These are phyloP conservation scores for Stichopus horrens DNA, from an alignment of 53 echinoderm and acorn worm species.

Conservation along the genomic window DNA sequence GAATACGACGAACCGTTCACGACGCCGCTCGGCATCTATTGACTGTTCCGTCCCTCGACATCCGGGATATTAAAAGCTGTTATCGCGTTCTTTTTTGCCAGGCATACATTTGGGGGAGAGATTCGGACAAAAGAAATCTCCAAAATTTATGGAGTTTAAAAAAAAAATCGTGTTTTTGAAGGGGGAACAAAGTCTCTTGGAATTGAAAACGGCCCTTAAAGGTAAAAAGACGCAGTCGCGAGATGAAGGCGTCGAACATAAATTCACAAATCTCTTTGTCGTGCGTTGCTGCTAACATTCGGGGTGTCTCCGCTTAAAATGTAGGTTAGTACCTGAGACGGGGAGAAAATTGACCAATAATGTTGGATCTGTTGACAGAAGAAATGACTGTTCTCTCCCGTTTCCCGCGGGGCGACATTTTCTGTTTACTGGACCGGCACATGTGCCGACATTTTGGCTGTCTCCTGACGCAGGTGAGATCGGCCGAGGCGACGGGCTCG, in stretches of 20 bases:
- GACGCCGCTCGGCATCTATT: conserved; percentile 36
- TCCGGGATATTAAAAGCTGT: conserved; percentile 50
- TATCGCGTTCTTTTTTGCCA: conserved; percentile 16
- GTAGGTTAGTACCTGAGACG: conserved; percentile 49
- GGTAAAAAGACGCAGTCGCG: conserved; percentile 42
- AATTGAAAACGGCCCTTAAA: conserved; percentile 43
- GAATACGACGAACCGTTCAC: conserved; percentile 11
- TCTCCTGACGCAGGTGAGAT: conserved; percentile 46
- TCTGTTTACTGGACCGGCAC: conserved; percentile 53
- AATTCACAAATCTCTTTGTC: conserved; percentile 48
- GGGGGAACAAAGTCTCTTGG: conserved; percentile 36
- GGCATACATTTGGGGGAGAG: conserved; percentile 30
- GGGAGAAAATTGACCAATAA: conserved; percentile 48
- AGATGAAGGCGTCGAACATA: conserved; percentile 34
- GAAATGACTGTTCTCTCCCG: conserved; percentile 41
- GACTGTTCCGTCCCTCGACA: conserved; percentile 29
- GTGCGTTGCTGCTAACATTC: conserved; percentile 35
- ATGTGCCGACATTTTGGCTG: conserved; percentile 50
- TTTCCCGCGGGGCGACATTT: conserved; percentile 36
- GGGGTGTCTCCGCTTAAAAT: conserved; percentile 12
- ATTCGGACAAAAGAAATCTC: conserved; percentile 27
- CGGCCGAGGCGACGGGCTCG: conserved; percentile 41
- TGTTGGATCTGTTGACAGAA: conserved; percentile 51
- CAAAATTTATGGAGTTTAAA: conserved; percentile 39
- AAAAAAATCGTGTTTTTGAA: conserved; percentile 18